phyloP scores from a whole-genome alignment of 1,140 invertebrate species.

The Apis mellifera region DNA sequence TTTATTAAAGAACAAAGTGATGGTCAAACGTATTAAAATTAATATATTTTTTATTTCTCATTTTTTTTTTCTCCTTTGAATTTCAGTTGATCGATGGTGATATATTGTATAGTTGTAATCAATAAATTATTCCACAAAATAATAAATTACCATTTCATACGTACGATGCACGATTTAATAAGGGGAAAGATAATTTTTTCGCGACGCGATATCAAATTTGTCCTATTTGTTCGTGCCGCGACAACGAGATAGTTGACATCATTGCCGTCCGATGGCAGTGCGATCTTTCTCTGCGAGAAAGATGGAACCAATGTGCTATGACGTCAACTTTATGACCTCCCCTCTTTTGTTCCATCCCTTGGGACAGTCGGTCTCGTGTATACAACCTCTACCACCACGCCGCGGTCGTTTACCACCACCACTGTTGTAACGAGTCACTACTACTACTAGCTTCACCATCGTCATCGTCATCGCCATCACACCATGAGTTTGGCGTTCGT shows the following conservation, averaged over 20 bases:
- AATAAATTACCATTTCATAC: not conserved
- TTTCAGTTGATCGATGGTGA: not conserved
- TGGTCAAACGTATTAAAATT: not conserved
- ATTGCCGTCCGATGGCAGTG: conserved; percentile 41
- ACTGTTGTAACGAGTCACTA: conserved; percentile 25
- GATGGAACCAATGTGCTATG: conserved; percentile 23
- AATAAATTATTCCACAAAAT: conserved; percentile 10
- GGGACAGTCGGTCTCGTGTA: conserved; percentile 12
- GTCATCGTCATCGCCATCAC: conserved; percentile 35
- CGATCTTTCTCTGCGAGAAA: conserved; percentile 12
- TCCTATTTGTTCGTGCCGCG: conserved; percentile 3
- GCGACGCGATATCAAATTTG: not conserved
- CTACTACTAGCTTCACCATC: conserved; percentile 25
- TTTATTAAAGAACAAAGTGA: not conserved
- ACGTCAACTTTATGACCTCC: conserved; percentile 38
- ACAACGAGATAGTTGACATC: conserved; percentile 33
- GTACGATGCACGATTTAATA: not conserved
- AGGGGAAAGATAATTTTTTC: not conserved
- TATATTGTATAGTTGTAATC: not conserved
- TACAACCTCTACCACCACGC: conserved; percentile 32
- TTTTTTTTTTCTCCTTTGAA: not conserved
- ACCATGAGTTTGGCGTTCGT: conserved; percentile 48
- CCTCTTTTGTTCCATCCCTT: conserved; percentile 2
- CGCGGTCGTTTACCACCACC: conserved; percentile 37
- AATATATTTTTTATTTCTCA: not conserved